Evolutionary conservation across 2,888 invertebrate species (phyloP).

Genomic region (Trichopria drosophilae): DNA sequence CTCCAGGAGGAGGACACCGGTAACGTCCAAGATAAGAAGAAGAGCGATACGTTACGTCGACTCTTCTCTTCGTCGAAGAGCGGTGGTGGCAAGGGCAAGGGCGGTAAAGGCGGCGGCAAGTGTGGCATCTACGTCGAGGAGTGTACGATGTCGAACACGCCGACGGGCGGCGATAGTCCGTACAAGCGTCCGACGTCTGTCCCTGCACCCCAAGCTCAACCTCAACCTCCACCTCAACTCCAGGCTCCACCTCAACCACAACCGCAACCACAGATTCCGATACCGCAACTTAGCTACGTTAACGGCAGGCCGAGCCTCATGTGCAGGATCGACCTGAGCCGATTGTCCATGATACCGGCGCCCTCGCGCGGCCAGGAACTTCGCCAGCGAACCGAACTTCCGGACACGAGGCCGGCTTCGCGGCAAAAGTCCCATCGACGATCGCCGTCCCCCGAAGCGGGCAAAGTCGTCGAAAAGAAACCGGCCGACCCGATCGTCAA

Average conservation of each 20-base stretch:
- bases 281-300: conserved; percentile 46
- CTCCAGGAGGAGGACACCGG: conserved; percentile 60
- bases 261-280: too few relatives aligned
- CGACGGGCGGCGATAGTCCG: conserved; percentile 58
- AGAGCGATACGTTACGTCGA: conserved; percentile 69
- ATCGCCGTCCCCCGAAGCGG: not conserved
- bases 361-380: conserved; percentile 57
- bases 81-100: conserved; percentile 67
- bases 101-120: conserved; percentile 70
- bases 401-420: conserved; percentile 60
- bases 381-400: conserved; percentile 60
- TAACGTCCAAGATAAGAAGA: conserved; percentile 69
- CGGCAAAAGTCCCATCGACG: conserved; percentile 37
- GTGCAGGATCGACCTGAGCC: conserved; percentile 59
- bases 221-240: too few relatives aligned
- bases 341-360: conserved; percentile 49
- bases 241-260: too few relatives aligned
- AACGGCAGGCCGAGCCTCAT: conserved; percentile 53
- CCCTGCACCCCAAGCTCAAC: conserved; percentile 27
- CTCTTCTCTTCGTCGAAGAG: conserved; percentile 64
- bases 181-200: conserved; percentile 51
- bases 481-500: conserved; percentile 25
- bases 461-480: too few relatives aligned
- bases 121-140: conserved; percentile 62
- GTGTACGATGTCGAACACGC: conserved; percentile 52